Conservation (phyloP, 2,888 invertebrate genomes). For the Eueremaeus valkanovi region DNA sequence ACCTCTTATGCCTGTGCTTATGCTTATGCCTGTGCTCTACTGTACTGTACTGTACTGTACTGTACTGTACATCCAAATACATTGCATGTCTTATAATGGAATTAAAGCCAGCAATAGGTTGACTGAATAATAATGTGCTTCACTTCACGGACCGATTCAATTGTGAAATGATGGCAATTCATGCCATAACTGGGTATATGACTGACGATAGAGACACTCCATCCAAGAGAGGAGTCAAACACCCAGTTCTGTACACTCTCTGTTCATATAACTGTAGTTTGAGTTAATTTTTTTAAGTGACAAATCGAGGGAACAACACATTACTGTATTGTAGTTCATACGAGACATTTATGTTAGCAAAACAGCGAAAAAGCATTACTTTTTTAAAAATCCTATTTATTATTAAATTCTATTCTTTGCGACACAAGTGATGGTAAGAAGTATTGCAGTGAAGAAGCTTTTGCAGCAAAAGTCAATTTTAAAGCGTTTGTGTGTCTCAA, state of each 20-base stretch:
- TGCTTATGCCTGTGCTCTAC: background rate
- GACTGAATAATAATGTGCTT: slow-evolving; percentile 21
- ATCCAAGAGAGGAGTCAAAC: background rate
- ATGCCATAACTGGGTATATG: background rate
- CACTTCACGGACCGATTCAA: slow-evolving; percentile 11
- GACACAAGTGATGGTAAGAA: too few species aligned
- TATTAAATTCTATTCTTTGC: too few species aligned
- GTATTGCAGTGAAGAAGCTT: background rate
- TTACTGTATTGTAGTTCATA: too few species aligned
- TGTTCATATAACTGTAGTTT: too few species aligned
- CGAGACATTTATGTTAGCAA: too few species aligned
- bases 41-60: background rate
- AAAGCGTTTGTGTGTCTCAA: background rate
- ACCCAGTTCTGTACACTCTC: background rate
- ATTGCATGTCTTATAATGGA: slow-evolving; percentile 33
- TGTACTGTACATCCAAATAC: slow-evolving; percentile 9
- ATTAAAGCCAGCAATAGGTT: slow-evolving; percentile 15
- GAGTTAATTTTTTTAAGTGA: background rate
- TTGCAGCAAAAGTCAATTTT: background rate
- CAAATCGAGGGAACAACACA: background rate
- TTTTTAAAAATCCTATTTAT: too few species aligned
- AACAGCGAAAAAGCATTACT: too few species aligned
- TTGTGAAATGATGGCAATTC: slow-evolving; percentile 15
- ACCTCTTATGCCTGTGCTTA: slow-evolving; percentile 18
- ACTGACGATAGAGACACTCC: too few species aligned